Percentiles rank a stretch among this genome's conserved stretches.
These are phyloP conservation scores for Chironomus tepperi DNA, from an alignment of 1,140 invertebrate species.

Conservation along the genomic window DNA sequence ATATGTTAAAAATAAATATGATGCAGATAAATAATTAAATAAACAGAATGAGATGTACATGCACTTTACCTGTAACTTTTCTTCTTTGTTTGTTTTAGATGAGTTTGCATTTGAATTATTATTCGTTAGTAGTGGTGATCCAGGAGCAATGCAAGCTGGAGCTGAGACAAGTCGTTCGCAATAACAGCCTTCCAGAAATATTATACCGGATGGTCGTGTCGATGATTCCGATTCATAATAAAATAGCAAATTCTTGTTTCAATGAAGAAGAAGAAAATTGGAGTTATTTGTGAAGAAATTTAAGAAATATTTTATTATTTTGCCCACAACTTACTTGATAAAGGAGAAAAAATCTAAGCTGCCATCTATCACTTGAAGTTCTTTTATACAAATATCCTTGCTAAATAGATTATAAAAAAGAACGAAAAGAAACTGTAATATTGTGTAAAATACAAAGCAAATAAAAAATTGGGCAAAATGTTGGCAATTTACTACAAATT, in stretches of 20 bases:
- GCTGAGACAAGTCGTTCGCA: slow-evolving; percentile 58
- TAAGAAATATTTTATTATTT: too few species aligned
- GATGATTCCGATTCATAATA: slow-evolving; percentile 80
- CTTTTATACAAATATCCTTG: slow-evolving; percentile 78
- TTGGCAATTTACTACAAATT: too few species aligned
- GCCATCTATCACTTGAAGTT: slow-evolving; percentile 79
- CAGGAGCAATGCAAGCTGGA: slow-evolving; percentile 24
- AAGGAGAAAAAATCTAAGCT: slow-evolving; percentile 79
- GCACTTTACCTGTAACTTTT: slow-evolving; percentile 26
- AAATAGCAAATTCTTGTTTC: slow-evolving; percentile 83
- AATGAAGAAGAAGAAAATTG: not conserved
- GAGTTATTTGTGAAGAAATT: too few species aligned
- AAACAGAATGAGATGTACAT: not conserved
- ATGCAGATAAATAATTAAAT: not conserved
- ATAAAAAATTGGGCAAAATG: too few species aligned
- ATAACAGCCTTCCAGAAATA: slow-evolving; percentile 83
- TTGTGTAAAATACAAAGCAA: too few species aligned
- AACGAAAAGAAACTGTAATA: not conserved
- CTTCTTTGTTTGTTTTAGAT: slow-evolving; percentile 25
- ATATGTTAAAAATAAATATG: not conserved
- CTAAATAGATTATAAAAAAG: slow-evolving; percentile 32
- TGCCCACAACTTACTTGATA: slow-evolving; percentile 62
- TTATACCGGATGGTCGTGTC: slow-evolving; percentile 68
- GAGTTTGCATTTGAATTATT: not conserved
- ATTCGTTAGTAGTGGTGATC: not conserved